A percentile compares a stretch with the other conserved stretches of the same genome.
Conservation (phyloP, 2,888 invertebrate genomes). For the Nematopogon swammerdamellus region DNA sequence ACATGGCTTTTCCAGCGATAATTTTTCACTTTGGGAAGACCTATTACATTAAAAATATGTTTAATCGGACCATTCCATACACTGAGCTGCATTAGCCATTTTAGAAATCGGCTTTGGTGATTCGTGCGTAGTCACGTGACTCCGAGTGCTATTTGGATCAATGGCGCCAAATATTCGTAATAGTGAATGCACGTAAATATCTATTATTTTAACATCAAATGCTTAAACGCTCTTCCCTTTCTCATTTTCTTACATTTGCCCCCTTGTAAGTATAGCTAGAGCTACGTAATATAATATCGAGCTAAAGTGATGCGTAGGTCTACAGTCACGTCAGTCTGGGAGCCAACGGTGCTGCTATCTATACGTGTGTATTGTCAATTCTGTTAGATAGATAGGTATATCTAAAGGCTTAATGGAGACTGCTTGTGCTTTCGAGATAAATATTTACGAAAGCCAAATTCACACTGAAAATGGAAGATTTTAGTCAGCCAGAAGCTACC, state of each 20-base stretch:
- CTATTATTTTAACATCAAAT: neutral
- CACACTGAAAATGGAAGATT: slow-evolving; percentile 38
- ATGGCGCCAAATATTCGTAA: slow-evolving; percentile 55
- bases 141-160: slow-evolving; percentile 47
- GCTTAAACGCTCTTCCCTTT: neutral
- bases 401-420: slow-evolving; percentile 63
- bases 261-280: too few species aligned
- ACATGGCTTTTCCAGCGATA: neutral
- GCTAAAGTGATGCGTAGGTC: slow-evolving; percentile 42
- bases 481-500: slow-evolving; percentile 16
- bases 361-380: slow-evolving; percentile 66
- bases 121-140: slow-evolving; percentile 57
- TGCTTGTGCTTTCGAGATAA: slow-evolving; percentile 60
- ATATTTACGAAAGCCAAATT: slow-evolving; percentile 54
- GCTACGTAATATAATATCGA: neutral
- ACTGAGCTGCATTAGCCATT: slow-evolving; percentile 57
- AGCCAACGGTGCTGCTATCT: slow-evolving; percentile 71
- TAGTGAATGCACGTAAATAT: slow-evolving; percentile 48
- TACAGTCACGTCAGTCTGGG: slow-evolving; percentile 51
- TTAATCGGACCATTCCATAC: slow-evolving; percentile 32
- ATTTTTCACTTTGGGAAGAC: slow-evolving; percentile 19
- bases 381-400: slow-evolving; percentile 42
- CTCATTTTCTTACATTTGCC: too few species aligned
- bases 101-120: slow-evolving; percentile 53
- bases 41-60: slow-evolving; percentile 27